Evolutionary conservation across 2,797 vertebrate species (phyloP).

Genomic region (Spondyliosoma cantharus): DNA sequence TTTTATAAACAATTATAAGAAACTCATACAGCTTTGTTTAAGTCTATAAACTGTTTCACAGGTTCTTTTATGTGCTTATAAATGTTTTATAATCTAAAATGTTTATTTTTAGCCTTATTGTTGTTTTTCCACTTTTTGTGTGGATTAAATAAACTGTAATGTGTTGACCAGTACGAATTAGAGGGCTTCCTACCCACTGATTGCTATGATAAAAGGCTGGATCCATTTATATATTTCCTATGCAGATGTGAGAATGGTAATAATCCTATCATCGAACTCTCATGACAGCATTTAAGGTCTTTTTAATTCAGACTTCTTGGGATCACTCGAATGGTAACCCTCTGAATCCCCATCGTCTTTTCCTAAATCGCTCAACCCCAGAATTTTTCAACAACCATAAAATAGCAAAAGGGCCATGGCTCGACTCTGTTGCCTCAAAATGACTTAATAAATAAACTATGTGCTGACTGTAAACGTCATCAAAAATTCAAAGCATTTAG

Average conservation of each 20-base stretch:
- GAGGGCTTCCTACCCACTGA: neutral
- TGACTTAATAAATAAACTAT: constrained; percentile 72
- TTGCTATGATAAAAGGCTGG: neutral
- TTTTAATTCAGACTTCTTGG: constrained; percentile 17
- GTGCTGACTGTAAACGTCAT: constrained; percentile 62
- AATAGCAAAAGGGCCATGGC: constrained; percentile 30
- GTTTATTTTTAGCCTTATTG: neutral
- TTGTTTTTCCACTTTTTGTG: neutral
- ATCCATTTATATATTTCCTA: neutral
- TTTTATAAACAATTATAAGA: no score
- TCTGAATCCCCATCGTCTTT: neutral
- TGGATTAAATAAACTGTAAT: neutral
- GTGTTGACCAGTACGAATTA: neutral
- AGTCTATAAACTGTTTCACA: no score
- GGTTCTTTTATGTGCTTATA: no score
- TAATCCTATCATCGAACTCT: constrained; percentile 6
- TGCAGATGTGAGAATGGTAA: neutral
- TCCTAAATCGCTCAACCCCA: neutral
- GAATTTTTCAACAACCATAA: constrained; percentile 32
- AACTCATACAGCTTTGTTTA: no score
- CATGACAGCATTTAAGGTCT: neutral
- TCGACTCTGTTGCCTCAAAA: constrained; percentile 31
- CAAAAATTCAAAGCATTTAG: constrained; percentile 66
- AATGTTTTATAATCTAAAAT: no score
- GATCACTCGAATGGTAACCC: neutral